These are phyloP conservation scores for Hyphantria cunea DNA, from an alignment of 1,140 invertebrate genomes.

Conservation along the genomic window DNA sequence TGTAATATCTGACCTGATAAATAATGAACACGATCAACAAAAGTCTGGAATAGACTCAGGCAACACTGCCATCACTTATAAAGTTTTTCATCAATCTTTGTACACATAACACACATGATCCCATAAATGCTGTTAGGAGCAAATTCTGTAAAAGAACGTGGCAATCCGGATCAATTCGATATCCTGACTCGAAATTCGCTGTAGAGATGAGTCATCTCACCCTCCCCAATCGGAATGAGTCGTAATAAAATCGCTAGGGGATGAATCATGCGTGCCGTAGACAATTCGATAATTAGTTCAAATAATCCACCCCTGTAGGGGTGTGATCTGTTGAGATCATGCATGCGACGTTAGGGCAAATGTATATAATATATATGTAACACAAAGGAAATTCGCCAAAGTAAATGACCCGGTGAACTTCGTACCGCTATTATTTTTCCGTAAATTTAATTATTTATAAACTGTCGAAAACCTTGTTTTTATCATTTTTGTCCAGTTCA, in stretches of 20 bases:
- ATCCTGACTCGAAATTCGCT: background rate
- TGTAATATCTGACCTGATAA: no score
- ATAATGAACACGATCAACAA: no score
- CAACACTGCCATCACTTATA: no score
- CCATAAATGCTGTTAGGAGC: background rate
- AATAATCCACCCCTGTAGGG: slow-evolving; percentile 21
- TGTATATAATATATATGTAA: no score
- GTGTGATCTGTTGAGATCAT: slow-evolving; percentile 21
- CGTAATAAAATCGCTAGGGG: slow-evolving; percentile 31
- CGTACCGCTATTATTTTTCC: no score
- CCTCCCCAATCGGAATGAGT: slow-evolving; percentile 11
- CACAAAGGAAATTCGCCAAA: no score
- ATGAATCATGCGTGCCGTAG: slow-evolving; percentile 25
- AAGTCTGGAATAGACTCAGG: no score
- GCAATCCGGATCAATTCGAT: slow-evolving; percentile 13
- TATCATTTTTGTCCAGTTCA: no score
- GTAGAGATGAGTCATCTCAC: slow-evolving; percentile 21
- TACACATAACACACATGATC: background rate
- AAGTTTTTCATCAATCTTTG: no score
- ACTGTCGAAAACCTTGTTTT: no score
- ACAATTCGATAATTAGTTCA: slow-evolving; percentile 36
- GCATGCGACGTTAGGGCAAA: slow-evolving; percentile 9
- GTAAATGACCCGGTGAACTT: no score
- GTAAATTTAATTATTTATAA: no score
- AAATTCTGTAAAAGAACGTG: background rate